Evolutionary conservation across 1,140 invertebrate species (phyloP).

Genomic region (Macrostomum lignano): DNA sequence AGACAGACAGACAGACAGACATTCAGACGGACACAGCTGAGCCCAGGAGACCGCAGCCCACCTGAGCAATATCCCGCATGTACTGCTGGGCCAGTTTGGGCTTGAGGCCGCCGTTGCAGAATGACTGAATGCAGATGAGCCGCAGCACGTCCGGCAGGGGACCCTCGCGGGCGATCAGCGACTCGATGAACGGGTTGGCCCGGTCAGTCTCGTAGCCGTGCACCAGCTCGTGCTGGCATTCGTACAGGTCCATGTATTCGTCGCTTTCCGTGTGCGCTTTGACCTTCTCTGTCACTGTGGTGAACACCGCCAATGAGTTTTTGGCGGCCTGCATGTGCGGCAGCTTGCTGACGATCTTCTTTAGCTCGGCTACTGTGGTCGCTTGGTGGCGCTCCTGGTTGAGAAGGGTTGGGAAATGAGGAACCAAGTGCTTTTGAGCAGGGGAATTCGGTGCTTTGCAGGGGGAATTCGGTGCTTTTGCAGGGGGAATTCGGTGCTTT

Average conservation of each 20-base stretch:
- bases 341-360: constrained; percentile 59
- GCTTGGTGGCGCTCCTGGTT: constrained; percentile 42
- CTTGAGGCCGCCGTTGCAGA: constrained; percentile 57
- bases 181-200: constrained; percentile 56
- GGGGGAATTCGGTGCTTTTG: too few relatives aligned
- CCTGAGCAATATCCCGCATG: constrained; percentile 47
- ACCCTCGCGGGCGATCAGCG: constrained; percentile 52
- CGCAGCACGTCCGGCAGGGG: constrained; percentile 45
- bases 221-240: too few relatives aligned
- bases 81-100: constrained; percentile 64
- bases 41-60: too few relatives aligned
- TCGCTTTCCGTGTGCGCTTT: too few relatives aligned
- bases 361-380: constrained; percentile 67
- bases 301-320: constrained; percentile 46
- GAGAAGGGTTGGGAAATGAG: constrained; percentile 2
- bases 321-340: constrained; percentile 62
- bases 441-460: too few relatives aligned
- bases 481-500: too few relatives aligned
- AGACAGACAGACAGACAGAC: too few relatives aligned
- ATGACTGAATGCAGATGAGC: constrained; percentile 55
- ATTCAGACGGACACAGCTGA: too few relatives aligned
- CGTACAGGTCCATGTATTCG: too few relatives aligned
- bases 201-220: constrained; percentile 66
- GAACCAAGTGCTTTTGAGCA: not conserved
- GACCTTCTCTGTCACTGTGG: too few relatives aligned